Evolutionary conservation across 1,140 invertebrate species (phyloP).

Genomic region (Arctopsyche grandis): DNA sequence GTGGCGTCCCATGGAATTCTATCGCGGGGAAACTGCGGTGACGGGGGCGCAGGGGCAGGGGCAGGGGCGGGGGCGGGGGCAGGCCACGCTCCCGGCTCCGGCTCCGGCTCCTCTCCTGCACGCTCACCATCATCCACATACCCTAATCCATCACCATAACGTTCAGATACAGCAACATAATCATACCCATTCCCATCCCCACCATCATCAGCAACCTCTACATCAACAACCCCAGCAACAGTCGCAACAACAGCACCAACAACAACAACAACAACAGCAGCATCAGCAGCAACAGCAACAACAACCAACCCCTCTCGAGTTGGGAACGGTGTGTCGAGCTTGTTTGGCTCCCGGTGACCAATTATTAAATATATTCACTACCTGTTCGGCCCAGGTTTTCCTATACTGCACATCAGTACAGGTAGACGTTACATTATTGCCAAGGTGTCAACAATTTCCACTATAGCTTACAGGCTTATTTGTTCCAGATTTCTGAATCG

Average conservation of each 20-base stretch:
- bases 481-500: conserved; percentile 59
- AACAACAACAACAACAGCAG: background rate
- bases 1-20: background rate
- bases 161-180: background rate
- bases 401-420: conserved; percentile 65
- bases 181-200: background rate
- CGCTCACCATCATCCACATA: background rate
- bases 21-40: background rate
- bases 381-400: conserved; percentile 62
- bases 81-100: no score
- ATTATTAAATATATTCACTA: conserved; percentile 61
- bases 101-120: background rate
- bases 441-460: no score
- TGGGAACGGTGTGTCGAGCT: conserved; percentile 59
- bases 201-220: background rate
- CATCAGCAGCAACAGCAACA: background rate
- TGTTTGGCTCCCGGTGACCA: conserved; percentile 61
- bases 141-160: background rate
- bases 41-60: background rate
- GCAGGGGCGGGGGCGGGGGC: no score
- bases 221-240: background rate
- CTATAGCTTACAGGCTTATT: conserved; percentile 20
- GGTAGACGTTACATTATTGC: conserved; percentile 55
- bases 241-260: background rate
- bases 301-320: background rate